Base-by-base conservation (phyloP, 2,113 vertebrate species). In the Phrynosoma blainvillii region DNA sequence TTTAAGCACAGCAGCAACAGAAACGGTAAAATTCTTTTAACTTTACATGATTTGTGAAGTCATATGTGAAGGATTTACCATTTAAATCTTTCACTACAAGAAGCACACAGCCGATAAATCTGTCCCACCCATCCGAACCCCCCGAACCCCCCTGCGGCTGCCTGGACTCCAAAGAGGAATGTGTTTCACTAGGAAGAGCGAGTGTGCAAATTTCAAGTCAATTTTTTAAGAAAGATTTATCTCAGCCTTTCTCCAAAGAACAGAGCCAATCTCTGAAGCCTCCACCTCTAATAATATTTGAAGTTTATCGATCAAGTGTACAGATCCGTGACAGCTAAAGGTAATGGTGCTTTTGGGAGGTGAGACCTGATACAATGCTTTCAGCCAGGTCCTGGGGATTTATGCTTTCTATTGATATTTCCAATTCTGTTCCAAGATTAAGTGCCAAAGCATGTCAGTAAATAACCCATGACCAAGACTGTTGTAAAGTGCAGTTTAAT, bases 61-160 rank as follows among this genome's bases (percentile, higher is more conserved):
- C 97, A 97, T 96, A 98, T 97, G 97, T 97, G 98, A 98, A 98
- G 97, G 97, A 98, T 98, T 98, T 97, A 97, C 96, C 97, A 98
- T 97, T 98, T 98, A 98, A 97, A 98, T 98, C 97, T 98, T 97
- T 96, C 98, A 95, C 97, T 97, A 97, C 96, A 98, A 97, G 98
- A 96, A 97, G 96, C 97, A 95, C 96, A 96, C 86, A 95, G 96
- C 93, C 96, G 95, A 98, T 98, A 98, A 98, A 98, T 98, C 98
- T 97, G 97, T 87, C 92, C 95, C 70, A 10, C 42, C 42, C 1
- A 5, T 94, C 54, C 52, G 18, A 23, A 47, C 47, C 82, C 3
- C 47, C 52, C 5, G 18, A 14, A 14, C 18, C 59, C 87, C 62
- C 74, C 89, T 94, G 94, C 90, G 90, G 95, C 82, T 93, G 96